Percentiles rank a stretch among this genome's conserved stretches.
phyloP scores from a whole-genome alignment of 2,888 invertebrate genomes.

The Tortricodes alternella region DNA sequence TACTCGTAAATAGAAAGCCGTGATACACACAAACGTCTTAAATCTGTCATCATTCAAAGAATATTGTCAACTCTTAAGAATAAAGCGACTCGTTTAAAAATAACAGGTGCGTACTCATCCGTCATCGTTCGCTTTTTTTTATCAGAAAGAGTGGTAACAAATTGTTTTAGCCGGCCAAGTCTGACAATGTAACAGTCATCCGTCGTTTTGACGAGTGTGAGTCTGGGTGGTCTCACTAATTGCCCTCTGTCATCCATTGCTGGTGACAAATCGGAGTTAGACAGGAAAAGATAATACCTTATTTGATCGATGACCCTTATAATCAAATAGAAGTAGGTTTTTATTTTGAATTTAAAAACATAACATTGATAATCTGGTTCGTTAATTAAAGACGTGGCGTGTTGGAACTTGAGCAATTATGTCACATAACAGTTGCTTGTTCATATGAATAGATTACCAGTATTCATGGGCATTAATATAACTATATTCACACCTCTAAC shows the following conservation, averaged over 20 bases:
- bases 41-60: conserved; percentile 24
- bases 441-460: conserved; percentile 28
- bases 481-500: conserved; percentile 27
- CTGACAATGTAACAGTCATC: conserved; percentile 44
- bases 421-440: conserved; percentile 21
- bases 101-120: conserved; percentile 34
- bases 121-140: conserved; percentile 34
- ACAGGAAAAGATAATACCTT: conserved; percentile 47
- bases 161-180: conserved; percentile 45
- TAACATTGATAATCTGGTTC: conserved; percentile 19
- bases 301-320: conserved; percentile 41
- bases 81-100: conserved; percentile 29
- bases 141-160: conserved; percentile 40
- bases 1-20: not conserved
- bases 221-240: conserved; percentile 63
- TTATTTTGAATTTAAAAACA: conserved; percentile 25
- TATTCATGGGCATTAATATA: conserved; percentile 26
- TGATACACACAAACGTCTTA: not conserved
- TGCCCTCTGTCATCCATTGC: conserved; percentile 48
- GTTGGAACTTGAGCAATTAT: conserved; percentile 18
- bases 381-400: conserved; percentile 23
- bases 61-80: conserved; percentile 28
- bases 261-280: conserved; percentile 57
- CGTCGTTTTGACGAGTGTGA: conserved; percentile 42
- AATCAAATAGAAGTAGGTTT: conserved; percentile 33